A percentile compares a stretch with the other conserved stretches of the same genome.
Conservation (phyloP, 2,888 invertebrate species). For the Megastigmus dorsalis region DNA sequence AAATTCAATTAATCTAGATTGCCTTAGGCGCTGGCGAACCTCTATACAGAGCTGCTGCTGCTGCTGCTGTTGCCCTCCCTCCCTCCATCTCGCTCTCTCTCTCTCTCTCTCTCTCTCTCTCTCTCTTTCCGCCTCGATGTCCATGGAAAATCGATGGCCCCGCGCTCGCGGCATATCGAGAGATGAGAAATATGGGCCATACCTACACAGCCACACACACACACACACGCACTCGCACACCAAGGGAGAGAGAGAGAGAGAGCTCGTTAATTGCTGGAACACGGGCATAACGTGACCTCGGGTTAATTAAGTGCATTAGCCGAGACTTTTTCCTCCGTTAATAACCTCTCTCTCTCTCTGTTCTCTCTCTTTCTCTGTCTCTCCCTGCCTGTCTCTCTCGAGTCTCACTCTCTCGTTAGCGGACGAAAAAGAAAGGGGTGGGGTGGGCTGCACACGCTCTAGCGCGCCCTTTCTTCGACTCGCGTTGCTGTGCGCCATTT, state of each 20-base stretch:
- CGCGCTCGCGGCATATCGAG: constrained; percentile 27
- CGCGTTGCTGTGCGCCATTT: too few relatives aligned
- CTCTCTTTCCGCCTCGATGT: constrained; percentile 14
- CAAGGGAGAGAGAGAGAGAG: constrained; percentile 48
- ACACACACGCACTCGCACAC: neutral
- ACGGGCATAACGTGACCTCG: constrained; percentile 38
- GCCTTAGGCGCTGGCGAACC: constrained; percentile 33
- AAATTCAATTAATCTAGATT: constrained; percentile 53
- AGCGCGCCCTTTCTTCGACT: too few relatives aligned
- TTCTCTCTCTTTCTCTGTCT: neutral
- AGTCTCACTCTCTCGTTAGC: constrained; percentile 16
- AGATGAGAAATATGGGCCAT: constrained; percentile 42
- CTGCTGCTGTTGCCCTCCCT: too few relatives aligned
- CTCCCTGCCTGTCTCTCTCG: too few relatives aligned
- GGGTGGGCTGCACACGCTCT: too few relatives aligned
- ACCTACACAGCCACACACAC: neutral
- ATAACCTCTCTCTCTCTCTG: neutral
- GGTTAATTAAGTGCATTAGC: constrained; percentile 66
- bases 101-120: neutral
- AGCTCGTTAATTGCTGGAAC: constrained; percentile 60
- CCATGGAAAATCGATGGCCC: constrained; percentile 56
- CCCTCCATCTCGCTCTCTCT: too few relatives aligned
- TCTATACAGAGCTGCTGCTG: too few relatives aligned
- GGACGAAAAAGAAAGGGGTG: neutral
- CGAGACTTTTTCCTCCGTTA: constrained; percentile 60